These are phyloP conservation scores for Cettia cetti DNA, from an alignment of 2,113 vertebrate species.

Conservation along the genomic window DNA sequence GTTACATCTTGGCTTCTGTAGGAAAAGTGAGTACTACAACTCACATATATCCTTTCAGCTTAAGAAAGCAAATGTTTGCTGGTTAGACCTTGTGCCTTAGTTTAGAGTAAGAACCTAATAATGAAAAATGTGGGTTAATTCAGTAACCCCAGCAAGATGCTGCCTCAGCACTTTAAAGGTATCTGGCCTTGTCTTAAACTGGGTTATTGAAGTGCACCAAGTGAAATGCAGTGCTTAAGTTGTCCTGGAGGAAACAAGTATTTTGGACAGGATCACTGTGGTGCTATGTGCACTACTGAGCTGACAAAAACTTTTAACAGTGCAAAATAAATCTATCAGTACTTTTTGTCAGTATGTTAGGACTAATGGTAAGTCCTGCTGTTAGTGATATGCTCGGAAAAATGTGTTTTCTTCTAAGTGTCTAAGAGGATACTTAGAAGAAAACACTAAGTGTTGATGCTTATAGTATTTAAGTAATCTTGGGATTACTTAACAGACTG, in stretches of 20 bases:
- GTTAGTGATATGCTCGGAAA: not conserved
- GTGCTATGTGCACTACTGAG: not conserved
- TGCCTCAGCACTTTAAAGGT: not conserved
- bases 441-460: not conserved
- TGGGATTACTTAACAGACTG: not conserved
- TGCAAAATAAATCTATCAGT: not conserved
- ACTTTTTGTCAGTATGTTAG: not conserved
- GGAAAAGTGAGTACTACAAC: not conserved
- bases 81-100: not conserved
- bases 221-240: not conserved
- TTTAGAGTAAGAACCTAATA: not conserved
- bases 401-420: not conserved
- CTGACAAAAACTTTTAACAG: not conserved
- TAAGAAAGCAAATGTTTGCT: not conserved
- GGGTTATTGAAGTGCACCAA: not conserved
- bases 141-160: not conserved
- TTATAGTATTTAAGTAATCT: not conserved
- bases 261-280: not conserved
- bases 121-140: not conserved
- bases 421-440: not conserved
- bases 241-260: not conserved
- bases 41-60: not conserved
- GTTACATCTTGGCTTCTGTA: not conserved
- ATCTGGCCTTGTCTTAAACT: not conserved
- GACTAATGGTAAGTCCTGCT: not conserved